These are phyloP conservation scores for Fabriciana adippe DNA, from an alignment of 2,888 invertebrate genomes.

Conservation along the genomic window DNA sequence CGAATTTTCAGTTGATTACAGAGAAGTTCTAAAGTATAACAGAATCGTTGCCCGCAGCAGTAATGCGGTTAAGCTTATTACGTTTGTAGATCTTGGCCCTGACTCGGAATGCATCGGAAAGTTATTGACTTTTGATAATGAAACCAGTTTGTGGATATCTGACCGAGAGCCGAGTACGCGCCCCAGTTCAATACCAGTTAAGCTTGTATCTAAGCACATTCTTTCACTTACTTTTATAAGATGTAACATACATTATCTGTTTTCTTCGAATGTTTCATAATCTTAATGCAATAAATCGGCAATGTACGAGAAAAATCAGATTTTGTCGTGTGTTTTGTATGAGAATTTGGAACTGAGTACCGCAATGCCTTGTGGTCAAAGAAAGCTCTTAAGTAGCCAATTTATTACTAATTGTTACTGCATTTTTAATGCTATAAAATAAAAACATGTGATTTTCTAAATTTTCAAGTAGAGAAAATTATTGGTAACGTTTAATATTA, in stretches of 20 bases:
- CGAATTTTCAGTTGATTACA: slow-evolving; percentile 7
- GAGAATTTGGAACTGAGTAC: slow-evolving; percentile 41
- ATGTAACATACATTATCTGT: slow-evolving; percentile 56
- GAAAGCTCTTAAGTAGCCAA: slow-evolving; percentile 47
- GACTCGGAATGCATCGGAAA: slow-evolving; percentile 79
- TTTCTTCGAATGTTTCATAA: slow-evolving; percentile 41
- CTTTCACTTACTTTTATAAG: slow-evolving; percentile 46
- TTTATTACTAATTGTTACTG: slow-evolving; percentile 27
- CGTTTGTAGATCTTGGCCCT: slow-evolving; percentile 69
- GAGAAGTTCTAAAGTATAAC: slow-evolving; percentile 19
- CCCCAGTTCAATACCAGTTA: slow-evolving; percentile 75
- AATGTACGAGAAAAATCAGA: slow-evolving; percentile 50
- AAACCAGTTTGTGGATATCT: slow-evolving; percentile 77
- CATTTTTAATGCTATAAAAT: slow-evolving; percentile 10
- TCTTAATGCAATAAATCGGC: slow-evolving; percentile 43
- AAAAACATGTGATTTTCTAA: no score
- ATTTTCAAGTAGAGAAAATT: no score
- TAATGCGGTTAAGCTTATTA: slow-evolving; percentile 54
- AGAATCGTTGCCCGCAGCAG: slow-evolving; percentile 39
- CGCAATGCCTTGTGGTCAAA: slow-evolving; percentile 56
- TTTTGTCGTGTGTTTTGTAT: slow-evolving; percentile 4
- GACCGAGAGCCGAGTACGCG: slow-evolving; percentile 68
- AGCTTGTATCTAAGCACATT: slow-evolving; percentile 46
- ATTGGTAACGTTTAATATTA: no score
- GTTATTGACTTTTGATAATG: slow-evolving; percentile 83